Evolutionary conservation across 2,888 invertebrate species (phyloP), one percentile per base, ranked within the genome.

Genomic region (Mesorhabditis spiculigera): DNA sequence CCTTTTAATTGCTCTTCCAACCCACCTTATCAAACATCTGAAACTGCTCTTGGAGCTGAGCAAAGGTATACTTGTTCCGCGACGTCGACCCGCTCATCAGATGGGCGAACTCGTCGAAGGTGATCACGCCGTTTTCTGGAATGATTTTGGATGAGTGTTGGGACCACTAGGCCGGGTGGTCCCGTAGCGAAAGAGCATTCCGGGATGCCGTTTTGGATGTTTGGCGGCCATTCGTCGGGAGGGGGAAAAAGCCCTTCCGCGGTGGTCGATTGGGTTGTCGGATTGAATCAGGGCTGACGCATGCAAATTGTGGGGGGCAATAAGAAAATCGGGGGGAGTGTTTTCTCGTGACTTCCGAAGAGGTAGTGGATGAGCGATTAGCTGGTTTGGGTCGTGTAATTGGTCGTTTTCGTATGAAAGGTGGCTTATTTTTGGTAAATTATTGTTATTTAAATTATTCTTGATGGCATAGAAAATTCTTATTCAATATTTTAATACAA

Each of bases 71-170:
- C 28, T 77, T 76, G 66, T 69, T 69, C 69, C 77, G 71, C 13
- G 75, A 71, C 4, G 73, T 63, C 5, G 75, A 71, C 43, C 78
- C 76, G 67, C 76, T 75, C 83, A 84, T 82, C 68, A 84, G 67
- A 58, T 78, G 75, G 13, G 79, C 74, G 72, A 85, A 85, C 71
- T 85, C 85, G 71, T 85, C 83, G 68, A 83, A 82, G 4, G 82
- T 83, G 65, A 85, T 82, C 65, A 82, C 81, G 13, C 85, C 85
- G 73, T 84, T 83, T 65, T 79, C 84, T 84, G 71, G 50, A 82
- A 72, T 45, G 8, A 6, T 28, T 16, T 28, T 28, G 28, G 28
- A 28, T 28, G 28, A 28, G 28, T 28, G 28, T 1, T 28, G 28
- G 28, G 28, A 28, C 28, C 28, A 28, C 28, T 28, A 28, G 28